Conservation (phyloP, 2,113 vertebrate species). For the Cephalophus harveyi region DNA sequence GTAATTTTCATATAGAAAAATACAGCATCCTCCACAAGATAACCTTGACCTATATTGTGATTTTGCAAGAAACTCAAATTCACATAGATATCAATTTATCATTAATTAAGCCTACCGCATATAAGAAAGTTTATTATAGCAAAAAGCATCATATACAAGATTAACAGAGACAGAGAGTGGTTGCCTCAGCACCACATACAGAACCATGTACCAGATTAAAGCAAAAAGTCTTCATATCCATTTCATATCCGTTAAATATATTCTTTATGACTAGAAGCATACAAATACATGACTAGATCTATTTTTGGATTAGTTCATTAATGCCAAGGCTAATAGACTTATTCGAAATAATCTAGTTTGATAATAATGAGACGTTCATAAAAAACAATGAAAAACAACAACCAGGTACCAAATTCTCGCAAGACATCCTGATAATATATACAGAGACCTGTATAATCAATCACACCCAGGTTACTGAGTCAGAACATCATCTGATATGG, state of each 20-base stretch:
- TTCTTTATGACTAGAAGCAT: not conserved
- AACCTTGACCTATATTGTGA: not conserved
- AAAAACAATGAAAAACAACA: not conserved
- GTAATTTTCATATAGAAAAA: not conserved
- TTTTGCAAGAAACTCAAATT: not conserved
- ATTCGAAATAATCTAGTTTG: not conserved
- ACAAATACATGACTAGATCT: not conserved
- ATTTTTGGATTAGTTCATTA: conserved; percentile 24
- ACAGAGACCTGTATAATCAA: not conserved
- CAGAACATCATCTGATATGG: not conserved
- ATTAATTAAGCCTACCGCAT: not conserved
- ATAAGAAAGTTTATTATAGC: not conserved
- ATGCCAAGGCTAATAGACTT: not conserved
- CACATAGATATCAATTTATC: not conserved
- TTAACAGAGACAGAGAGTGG: not conserved
- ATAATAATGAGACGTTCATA: not conserved
- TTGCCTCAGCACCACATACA: not conserved
- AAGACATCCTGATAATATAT: not conserved
- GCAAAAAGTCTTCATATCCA: not conserved
- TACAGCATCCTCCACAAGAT: not conserved
- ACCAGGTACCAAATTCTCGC: not conserved
- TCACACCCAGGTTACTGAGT: not conserved
- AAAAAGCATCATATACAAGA: not conserved
- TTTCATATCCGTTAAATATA: not conserved
- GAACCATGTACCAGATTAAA: not conserved